A percentile compares a stretch with the other conserved stretches of the same genome.
phyloP scores from a whole-genome alignment of 2,113 vertebrate species.

The Pituophis catenifer region DNA sequence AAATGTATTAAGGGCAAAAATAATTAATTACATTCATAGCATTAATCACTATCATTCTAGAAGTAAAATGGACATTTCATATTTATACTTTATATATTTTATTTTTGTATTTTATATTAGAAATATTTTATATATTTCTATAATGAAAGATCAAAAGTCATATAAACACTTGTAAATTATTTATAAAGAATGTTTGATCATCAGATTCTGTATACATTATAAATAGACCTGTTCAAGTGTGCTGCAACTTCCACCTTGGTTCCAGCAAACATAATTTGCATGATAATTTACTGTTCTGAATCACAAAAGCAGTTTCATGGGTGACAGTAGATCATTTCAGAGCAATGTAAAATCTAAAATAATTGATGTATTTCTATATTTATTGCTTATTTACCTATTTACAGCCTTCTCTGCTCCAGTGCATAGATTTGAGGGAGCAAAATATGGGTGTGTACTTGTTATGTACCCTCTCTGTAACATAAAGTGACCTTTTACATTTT shows the following conservation, averaged over 20 bases:
- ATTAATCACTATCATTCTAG: background rate
- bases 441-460: background rate
- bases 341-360: background rate
- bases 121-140: background rate
- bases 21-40: background rate
- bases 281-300: background rate
- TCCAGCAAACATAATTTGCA: background rate
- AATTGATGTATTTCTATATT: no score
- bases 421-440: no score
- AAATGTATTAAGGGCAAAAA: background rate
- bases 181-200: conserved; percentile 30
- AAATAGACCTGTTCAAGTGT: background rate
- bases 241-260: accelerated
- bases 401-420: no score
- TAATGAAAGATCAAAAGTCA: background rate
- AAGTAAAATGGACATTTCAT: background rate
- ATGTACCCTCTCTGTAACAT: background rate
- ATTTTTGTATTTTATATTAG: no score
- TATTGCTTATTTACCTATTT: no score
- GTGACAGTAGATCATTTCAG: background rate
- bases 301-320: background rate
- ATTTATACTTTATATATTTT: background rate
- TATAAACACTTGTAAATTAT: background rate
- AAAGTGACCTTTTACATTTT: background rate
- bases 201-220: background rate